Conservation (phyloP, 2,113 vertebrate species). For the Laterallus jamaicensis region DNA sequence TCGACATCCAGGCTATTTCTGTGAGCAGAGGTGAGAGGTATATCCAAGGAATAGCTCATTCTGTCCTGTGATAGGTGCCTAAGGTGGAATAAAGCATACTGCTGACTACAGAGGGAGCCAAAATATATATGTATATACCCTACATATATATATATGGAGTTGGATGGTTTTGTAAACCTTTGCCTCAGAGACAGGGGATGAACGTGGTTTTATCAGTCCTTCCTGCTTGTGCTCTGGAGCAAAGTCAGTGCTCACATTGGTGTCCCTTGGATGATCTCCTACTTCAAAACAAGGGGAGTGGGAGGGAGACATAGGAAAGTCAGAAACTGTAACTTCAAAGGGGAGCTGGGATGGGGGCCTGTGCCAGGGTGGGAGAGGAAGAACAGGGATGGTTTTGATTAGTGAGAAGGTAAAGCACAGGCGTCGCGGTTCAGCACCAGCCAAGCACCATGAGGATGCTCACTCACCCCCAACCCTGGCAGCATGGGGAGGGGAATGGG, state of each 20-base stretch:
- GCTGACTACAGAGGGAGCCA: too few relatives aligned
- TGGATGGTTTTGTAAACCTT: neutral
- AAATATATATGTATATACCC: too few relatives aligned
- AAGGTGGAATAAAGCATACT: too few relatives aligned
- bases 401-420: slow-evolving; percentile 42
- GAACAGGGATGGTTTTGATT: slow-evolving; percentile 28
- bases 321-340: slow-evolving; percentile 39
- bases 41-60: too few relatives aligned
- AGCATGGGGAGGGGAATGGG: too few relatives aligned
- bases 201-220: neutral
- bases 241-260: neutral
- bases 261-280: slow-evolving; percentile 29
- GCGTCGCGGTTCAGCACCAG: too few relatives aligned
- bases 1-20: neutral
- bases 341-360: neutral
- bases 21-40: too few relatives aligned
- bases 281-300: neutral
- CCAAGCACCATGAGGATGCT: too few relatives aligned
- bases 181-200: neutral
- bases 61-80: too few relatives aligned
- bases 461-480: too few relatives aligned
- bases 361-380: neutral
- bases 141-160: neutral
- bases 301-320: neutral
- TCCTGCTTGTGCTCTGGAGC: neutral